These are phyloP conservation scores for Tineola bisselliella DNA, from an alignment of 2,888 invertebrate species.

Conservation along the genomic window DNA sequence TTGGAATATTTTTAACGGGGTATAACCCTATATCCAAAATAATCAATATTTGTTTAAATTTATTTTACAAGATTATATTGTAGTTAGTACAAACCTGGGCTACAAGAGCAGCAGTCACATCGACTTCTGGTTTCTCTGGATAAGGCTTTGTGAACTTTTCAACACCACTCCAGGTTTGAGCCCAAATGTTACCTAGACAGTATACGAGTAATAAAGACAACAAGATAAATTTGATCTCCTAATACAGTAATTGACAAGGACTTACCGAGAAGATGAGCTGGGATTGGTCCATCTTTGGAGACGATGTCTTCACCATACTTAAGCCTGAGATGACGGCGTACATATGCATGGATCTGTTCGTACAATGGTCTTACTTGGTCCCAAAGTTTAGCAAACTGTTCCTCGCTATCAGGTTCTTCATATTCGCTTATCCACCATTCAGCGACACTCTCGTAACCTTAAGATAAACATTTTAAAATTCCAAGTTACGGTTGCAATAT, in stretches of 20 bases:
- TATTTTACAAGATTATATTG: too few species aligned
- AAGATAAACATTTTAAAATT: background rate
- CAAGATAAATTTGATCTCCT: too few species aligned
- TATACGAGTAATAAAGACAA: too few species aligned
- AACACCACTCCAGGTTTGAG: slow-evolving; percentile 77
- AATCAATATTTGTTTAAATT: background rate
- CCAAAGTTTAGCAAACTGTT: slow-evolving; percentile 69
- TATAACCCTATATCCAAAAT: slow-evolving; percentile 71
- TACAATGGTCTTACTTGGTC: slow-evolving; percentile 75
- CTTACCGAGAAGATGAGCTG: slow-evolving; percentile 72
- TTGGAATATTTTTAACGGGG: slow-evolving; percentile 79
- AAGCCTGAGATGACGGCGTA: slow-evolving; percentile 67
- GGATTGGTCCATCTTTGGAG: slow-evolving; percentile 68
- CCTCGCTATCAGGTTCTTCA: slow-evolving; percentile 68
- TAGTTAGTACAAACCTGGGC: slow-evolving; percentile 60
- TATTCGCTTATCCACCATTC: slow-evolving; percentile 69
- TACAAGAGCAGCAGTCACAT: slow-evolving; percentile 76
- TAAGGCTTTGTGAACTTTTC: slow-evolving; percentile 75
- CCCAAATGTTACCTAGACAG: slow-evolving; percentile 83
- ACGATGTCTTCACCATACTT: slow-evolving; percentile 70
- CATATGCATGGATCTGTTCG: slow-evolving; percentile 76
- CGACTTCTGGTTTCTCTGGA: slow-evolving; percentile 72
- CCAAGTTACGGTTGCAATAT: too few species aligned
- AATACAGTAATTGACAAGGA: background rate
- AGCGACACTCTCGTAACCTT: slow-evolving; percentile 66